Base-by-base conservation (phyloP, 2,797 vertebrate genomes). In the Nothura maculosa region DNA sequence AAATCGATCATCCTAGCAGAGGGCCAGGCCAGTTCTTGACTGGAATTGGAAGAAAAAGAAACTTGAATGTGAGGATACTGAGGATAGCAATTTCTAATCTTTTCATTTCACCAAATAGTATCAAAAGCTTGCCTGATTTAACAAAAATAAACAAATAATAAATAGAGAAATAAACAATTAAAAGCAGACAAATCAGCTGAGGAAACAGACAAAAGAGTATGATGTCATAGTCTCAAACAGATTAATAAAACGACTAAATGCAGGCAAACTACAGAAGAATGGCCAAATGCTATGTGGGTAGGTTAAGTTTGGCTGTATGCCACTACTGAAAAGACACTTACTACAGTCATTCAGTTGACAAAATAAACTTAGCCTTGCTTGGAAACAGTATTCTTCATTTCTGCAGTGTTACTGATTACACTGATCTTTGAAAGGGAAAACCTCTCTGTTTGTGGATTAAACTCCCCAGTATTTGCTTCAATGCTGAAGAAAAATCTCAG, bases 371-470 rank as follows among this genome's bases (percentile, higher is more conserved):
- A 12, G 52, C 78, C 42, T 72, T 94, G 60, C 81, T 92, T 94
- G 85, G 73, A 62, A 88, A 47, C 28, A 94, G 43, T 94, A 67
- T 21, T 90, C 55, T 92, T 50, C 80, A 69, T 94, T 92, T 90
- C 58, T 93, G 63, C 47, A 66, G 67, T 78, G 70, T 66, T 78
- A 66, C 58, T 86, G 55, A 81, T 48, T 90, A 22, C 34, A 25
- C 32, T 78, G 62, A 42, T 55, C 64, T 93, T 81, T 90, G 38
- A 91, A 91, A 87, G 66, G 58, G 17, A 27, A 82, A 57, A 70
- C 80, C 48, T 70, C 38, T 87, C 50, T 85, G 81, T 60, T 10
- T 70, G 38, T 79, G 75, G n/a, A 48, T 91, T 90, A 63, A 60
- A 63, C 34, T 67, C 75, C 61, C 34, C 9, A 16, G 16, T 57